Percentiles rank a stretch among this genome's conserved stretches.
Evolutionary conservation across 1,140 invertebrate species (phyloP).

Genomic region (Notospermus geniculatus): DNA sequence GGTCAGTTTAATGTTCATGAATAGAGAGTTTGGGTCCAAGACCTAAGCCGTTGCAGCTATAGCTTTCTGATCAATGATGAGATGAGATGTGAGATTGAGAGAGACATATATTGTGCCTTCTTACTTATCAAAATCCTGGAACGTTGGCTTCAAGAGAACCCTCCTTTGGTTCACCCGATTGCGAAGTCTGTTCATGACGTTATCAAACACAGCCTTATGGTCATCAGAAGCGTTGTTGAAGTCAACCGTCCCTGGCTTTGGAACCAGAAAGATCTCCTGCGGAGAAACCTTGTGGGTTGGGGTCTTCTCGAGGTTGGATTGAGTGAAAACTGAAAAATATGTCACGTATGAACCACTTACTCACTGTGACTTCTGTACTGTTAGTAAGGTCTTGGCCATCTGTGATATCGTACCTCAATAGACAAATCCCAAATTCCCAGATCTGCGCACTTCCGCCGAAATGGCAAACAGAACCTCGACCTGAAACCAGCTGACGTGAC

Average conservation of each 20-base stretch:
- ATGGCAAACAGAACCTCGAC: no score
- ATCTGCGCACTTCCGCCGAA: no score
- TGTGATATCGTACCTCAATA: no score
- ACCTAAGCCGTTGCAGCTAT: no score
- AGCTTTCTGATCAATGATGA: not conserved
- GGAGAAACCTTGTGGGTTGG: constrained; percentile 45
- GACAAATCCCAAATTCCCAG: no score
- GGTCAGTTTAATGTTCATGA: no score
- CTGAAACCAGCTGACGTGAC: no score
- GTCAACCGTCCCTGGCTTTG: constrained; percentile 52
- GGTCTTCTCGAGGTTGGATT: constrained; percentile 46
- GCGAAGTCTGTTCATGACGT: constrained; percentile 42
- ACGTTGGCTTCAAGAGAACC: constrained; percentile 48
- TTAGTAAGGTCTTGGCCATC: no score
- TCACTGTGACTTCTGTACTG: no score
- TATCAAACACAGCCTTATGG: constrained; percentile 38
- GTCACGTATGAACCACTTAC: no score
- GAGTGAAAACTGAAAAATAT: constrained; percentile 53
- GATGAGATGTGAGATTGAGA: not conserved
- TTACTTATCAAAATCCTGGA: constrained; percentile 54
- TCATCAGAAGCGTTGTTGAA: constrained; percentile 43
- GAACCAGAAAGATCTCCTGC: constrained; percentile 47
- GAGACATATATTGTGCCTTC: not conserved
- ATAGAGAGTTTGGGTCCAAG: no score
- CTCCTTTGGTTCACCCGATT: constrained; percentile 43